phyloP scores from a whole-genome alignment of 2,888 invertebrate genomes.

The Polyommatus icarus region DNA sequence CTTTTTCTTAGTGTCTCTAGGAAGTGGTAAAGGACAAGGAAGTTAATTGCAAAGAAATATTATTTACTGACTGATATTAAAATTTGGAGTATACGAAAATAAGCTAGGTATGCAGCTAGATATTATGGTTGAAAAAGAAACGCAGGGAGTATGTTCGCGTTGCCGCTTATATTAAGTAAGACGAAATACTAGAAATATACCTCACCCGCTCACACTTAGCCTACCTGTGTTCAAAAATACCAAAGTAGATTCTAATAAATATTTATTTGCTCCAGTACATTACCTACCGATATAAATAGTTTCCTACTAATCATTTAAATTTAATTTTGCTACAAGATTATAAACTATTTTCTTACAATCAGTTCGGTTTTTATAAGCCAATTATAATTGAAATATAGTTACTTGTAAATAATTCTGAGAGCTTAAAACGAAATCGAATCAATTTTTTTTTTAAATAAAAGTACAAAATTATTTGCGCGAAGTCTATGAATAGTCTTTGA shows the following conservation, averaged over 20 bases:
- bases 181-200: background rate
- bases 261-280: background rate
- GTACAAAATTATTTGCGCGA: background rate
- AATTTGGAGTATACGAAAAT: background rate
- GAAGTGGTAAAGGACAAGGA: background rate
- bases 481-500: background rate
- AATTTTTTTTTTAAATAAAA: background rate
- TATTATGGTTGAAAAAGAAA: background rate
- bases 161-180: background rate
- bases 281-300: conserved; percentile 5
- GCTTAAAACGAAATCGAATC: conserved; percentile 1
- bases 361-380: background rate
- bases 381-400: background rate
- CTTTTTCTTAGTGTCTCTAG: background rate
- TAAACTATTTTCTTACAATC: conserved; percentile 2
- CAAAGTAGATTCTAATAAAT: background rate
- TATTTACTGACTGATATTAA: background rate
- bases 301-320: background rate
- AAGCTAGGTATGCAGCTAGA: background rate
- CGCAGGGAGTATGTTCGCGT: background rate
- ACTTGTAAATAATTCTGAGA: background rate
- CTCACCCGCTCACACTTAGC: background rate
- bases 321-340: background rate
- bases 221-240: conserved; percentile 18
- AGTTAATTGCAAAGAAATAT: background rate